Base-by-base conservation (phyloP, 2,113 vertebrate species). In the Ranitomeya variabilis region DNA sequence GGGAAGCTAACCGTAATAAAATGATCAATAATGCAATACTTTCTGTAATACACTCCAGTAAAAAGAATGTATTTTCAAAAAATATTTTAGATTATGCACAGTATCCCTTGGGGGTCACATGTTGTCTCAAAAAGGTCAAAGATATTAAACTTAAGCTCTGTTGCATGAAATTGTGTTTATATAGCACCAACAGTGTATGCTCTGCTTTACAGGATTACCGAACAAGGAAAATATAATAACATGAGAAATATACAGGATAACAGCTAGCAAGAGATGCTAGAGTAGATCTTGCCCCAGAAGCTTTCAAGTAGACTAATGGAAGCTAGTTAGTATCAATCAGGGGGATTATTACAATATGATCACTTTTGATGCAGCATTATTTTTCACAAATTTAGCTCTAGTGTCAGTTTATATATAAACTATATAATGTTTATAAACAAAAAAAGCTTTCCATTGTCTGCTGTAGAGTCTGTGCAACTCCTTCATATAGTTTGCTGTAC, bases 101-200 rank as follows among this genome's bases (percentile, higher is more conserved):
- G 59, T n/a, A 45, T 87, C 85, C 60, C 85, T 13, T 67, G 76
- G 85, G 85, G 85, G 59, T 79, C 85, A 79, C 74, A 77, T 69
- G 76, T 78, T 80, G 76, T 64, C 85, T 87, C 51, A 80, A 26
- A 84, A 87, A 87, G 74, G 85, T 87, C 60, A 80, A 87, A 66
- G n/a, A 87, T 80, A 87, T 87, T 87, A 87, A 64, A 87, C 73
- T 66, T 78, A 79, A 77, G 76, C 85, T 87, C 37, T 80, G 76
- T 78, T 79, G 60, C 74, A 87, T 78, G 60, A 79, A 87, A 87
- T 87, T 87, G 85, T 87, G 85, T 87, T 80, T 79, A 87, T 87
- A 87, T 60, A 67, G 76, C 74, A 79, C 74, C 45, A 79, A 77
- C 45, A 87, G 85, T 79, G 60, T 87, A 26, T 80, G 85, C 85